Percentiles rank a stretch among this genome's conserved stretches.
These are phyloP conservation scores for Macrochelys suwanniensis DNA, from an alignment of 2,797 vertebrate species.

Conservation along the genomic window DNA sequence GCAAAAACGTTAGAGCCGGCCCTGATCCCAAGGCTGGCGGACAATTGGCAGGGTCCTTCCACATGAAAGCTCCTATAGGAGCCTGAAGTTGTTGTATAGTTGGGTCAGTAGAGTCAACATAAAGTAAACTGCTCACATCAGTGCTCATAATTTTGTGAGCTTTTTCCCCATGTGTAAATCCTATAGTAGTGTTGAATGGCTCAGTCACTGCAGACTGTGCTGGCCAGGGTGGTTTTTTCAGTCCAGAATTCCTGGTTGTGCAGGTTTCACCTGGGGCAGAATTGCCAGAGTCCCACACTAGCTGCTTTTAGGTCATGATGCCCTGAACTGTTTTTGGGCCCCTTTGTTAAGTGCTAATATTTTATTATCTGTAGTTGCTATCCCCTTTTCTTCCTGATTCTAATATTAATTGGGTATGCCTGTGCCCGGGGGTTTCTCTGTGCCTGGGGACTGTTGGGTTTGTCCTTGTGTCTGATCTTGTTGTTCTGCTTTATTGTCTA, in stretches of 20 bases:
- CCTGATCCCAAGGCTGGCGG: rapidly evolving
- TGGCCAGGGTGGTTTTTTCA: neutral
- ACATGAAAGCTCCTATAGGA: neutral
- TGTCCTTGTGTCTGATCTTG: constrained; percentile 10
- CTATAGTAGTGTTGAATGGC: neutral
- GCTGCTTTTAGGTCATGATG: neutral
- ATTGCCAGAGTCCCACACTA: neutral
- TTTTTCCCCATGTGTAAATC: neutral
- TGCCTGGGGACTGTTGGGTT: constrained; percentile 12
- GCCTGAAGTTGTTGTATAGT: neutral
- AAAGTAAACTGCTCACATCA: rapidly evolving
- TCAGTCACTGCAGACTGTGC: neutral
- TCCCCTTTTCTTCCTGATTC: constrained; percentile 38
- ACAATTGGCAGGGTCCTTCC: rapidly evolving
- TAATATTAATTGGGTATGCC: neutral
- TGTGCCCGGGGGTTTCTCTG: neutral
- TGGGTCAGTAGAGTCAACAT: neutral
- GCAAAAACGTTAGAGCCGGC: too few species aligned
- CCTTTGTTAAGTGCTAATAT: constrained; percentile 38
- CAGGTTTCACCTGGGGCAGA: neutral
- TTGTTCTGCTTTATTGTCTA: constrained; percentile 28
- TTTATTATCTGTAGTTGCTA: constrained; percentile 43
- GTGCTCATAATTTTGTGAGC: neutral
- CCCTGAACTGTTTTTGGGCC: neutral
- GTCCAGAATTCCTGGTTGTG: neutral